These are phyloP conservation scores for Drosophila barbarae DNA, from an alignment of 2,888 invertebrate genomes.

Conservation along the genomic window DNA sequence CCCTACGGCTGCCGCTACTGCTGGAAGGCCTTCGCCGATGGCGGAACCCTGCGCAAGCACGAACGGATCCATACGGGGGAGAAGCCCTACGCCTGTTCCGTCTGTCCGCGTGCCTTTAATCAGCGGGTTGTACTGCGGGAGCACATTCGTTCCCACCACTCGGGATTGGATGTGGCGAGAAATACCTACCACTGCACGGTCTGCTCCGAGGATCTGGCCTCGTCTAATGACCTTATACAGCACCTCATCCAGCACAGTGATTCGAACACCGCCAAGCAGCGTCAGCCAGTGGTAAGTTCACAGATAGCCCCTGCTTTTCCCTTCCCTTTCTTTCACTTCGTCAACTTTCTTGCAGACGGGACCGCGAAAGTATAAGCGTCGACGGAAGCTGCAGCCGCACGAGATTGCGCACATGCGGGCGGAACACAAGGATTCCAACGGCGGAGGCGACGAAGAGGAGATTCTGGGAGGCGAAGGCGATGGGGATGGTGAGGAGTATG, in stretches of 20 bases:
- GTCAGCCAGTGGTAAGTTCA: constrained; percentile 84
- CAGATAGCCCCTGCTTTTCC: too few relatives aligned
- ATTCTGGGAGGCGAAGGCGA: neutral
- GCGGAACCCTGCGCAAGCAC: constrained; percentile 90
- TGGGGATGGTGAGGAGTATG: constrained; percentile 59
- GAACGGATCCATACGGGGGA: constrained; percentile 92
- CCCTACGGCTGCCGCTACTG: constrained; percentile 92
- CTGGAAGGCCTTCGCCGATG: constrained; percentile 94
- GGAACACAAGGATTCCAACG: constrained; percentile 66
- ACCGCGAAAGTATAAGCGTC: constrained; percentile 89
- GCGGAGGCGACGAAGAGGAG: constrained; percentile 20
- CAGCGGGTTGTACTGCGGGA: constrained; percentile 91
- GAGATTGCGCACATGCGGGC: constrained; percentile 80
- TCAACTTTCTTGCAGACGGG: constrained; percentile 81
- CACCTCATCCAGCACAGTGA: constrained; percentile 93
- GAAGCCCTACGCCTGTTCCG: constrained; percentile 92
- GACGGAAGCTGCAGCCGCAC: constrained; percentile 87
- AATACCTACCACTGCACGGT: constrained; percentile 88
- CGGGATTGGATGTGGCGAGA: constrained; percentile 87
- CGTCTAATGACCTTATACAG: constrained; percentile 88
- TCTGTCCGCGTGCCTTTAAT: constrained; percentile 92
- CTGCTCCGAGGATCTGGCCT: constrained; percentile 85
- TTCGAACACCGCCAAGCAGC: constrained; percentile 89
- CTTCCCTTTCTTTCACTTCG: too few relatives aligned
- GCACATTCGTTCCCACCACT: constrained; percentile 92